Evolutionary conservation across 37 sponge, comb jelly and placozoan genomes (phyloP).

Genomic region (Chondrosia reniformis): DNA sequence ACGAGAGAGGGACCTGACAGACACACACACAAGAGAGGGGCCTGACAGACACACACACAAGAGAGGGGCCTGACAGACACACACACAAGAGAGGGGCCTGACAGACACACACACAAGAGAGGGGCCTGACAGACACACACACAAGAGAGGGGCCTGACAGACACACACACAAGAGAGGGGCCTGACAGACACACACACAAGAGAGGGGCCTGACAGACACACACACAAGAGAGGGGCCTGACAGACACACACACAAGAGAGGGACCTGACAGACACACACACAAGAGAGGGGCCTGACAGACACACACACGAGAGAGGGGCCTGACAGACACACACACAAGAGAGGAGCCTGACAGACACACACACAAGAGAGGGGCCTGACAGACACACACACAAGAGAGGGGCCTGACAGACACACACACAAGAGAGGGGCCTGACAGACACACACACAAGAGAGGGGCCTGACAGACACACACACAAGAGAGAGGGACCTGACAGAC

Average conservation of each 20-base stretch:
- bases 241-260: no score
- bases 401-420: slow-evolving; percentile 54
- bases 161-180: no score
- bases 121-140: neutral
- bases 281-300: neutral
- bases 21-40: neutral
- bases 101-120: neutral
- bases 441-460: neutral
- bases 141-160: neutral
- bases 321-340: slow-evolving; percentile 30
- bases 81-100: neutral
- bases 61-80: neutral
- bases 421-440: neutral
- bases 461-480: neutral
- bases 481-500: slow-evolving; percentile 71
- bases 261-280: neutral
- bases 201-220: neutral
- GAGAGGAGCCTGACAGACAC: neutral
- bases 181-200: neutral
- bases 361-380: neutral
- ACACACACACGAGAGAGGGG: slow-evolving; percentile 43
- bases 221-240: neutral
- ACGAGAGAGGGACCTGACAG: neutral
- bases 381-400: slow-evolving; percentile 20
- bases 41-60: neutral